Evolutionary conservation across 2,888 invertebrate genomes (phyloP), one percentile per base, ranked within the genome.

Genomic region (Pherbina coryleti): DNA sequence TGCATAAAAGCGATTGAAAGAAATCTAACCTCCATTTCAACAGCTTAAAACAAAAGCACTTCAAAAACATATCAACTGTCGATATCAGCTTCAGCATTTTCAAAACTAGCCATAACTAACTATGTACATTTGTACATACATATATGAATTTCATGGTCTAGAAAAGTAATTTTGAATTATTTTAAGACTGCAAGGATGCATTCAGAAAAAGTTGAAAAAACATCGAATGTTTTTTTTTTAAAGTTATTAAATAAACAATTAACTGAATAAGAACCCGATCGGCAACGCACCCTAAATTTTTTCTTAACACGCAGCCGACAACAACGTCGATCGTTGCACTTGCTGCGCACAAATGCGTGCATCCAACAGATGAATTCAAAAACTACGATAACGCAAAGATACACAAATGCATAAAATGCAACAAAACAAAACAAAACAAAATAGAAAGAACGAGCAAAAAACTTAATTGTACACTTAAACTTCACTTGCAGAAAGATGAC

Each of bases 301-400:
- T 8, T n/a, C 17, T 17, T 14, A 62, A 25, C 37, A n/a, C 7
- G 22, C 25, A 14, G n/a, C 37, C 69, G 25, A 49, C 51, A 51
- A 34, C 14, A 5, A 3, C 70, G 8, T 34, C 71, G 71, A 66
- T 66, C 55, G 22, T 53, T 57, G 71, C 71, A 71, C 71, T 71
- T 71, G 71, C 60, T n/a, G 22, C 73, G 62, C 31, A 22, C 62
- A 25, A 62, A 64, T 74, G 73, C 73, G 73, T 74, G 73, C 73
- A 69, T 51, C 49, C 69, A 69, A 28, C 69, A 69, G 69, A 69
- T 69, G 69, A 69, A 51, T 69, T 60, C n/a, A 22, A 49, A 34
- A 53, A 55, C 31, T 28, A 31, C 55, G 34, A 71, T 53, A 71
- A 71, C 55, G 31, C 69, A 70, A 25, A 57, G 37, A 37, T 28